These are phyloP conservation scores for Aurelia sp. DNA, from an alignment of 30 jellyfish, hydroid and myxozoan genomes.

Conservation along the genomic window DNA sequence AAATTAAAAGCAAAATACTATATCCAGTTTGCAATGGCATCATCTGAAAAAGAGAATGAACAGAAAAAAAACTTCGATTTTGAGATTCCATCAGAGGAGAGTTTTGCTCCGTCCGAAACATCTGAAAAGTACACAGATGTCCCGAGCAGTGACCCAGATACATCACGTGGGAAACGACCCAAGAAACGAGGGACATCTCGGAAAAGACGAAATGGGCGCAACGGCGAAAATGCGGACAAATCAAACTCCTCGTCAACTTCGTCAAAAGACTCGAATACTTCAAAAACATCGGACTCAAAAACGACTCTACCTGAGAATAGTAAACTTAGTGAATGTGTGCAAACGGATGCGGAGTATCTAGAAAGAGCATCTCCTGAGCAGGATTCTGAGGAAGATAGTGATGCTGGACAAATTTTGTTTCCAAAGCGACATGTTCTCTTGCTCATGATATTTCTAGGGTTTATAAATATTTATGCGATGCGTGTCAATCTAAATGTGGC, in stretches of 20 bases:
- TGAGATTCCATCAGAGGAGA: conserved; percentile 60
- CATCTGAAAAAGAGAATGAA: neutral
- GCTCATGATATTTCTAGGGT: conserved; percentile 81
- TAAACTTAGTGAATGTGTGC: conserved; percentile 40
- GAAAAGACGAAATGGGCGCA: conserved; percentile 1
- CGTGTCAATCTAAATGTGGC: conserved; percentile 85
- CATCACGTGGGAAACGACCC: neutral
- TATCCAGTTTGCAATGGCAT: conserved; percentile 7
- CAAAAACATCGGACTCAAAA: conserved; percentile 2
- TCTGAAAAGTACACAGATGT: conserved; percentile 70
- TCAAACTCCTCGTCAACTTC: conserved; percentile 8
- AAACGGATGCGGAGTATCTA: conserved; percentile 50
- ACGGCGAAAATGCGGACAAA: conserved; percentile 1
- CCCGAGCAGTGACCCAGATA: neutral
- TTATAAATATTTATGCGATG: conserved; percentile 81
- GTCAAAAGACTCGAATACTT: neutral
- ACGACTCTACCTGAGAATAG: neutral
- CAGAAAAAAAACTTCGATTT: conserved; percentile 8
- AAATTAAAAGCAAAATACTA: neutral
- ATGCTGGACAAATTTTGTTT: conserved; percentile 26
- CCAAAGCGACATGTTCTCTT: conserved; percentile 77
- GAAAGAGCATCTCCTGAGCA: conserved; percentile 38
- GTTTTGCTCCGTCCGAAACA: conserved; percentile 77
- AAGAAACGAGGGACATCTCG: conserved; percentile 6
- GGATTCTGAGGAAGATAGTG: conserved; percentile 4